Evolutionary conservation across 2,797 vertebrate species (phyloP), one percentile per base, ranked within the genome.

Genomic region (Tapera naevia): DNA sequence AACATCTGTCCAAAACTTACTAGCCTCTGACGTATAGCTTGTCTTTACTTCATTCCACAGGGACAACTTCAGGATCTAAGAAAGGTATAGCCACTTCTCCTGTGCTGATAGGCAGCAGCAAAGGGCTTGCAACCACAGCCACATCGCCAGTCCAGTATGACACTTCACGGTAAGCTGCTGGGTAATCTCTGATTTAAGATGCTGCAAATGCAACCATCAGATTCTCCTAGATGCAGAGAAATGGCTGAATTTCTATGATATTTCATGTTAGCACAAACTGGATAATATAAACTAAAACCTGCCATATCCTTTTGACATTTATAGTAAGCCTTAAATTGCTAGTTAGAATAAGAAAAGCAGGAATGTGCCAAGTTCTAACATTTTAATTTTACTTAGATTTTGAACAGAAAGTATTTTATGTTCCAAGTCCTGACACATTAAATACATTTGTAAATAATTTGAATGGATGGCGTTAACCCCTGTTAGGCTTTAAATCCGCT

Each of bases 81-180:
- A 98, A 97, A 91, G 98, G 98, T 96, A 97, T 97, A 58, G 98
- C 98, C 45, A 97, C 97, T 3, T 99, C 98, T 95, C 98, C 98
- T 76, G 91, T 89, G 48, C 88, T 94, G 92, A 76, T 96, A 58
- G 73, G 93, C 87, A 93, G 88, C 75, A 91, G 94, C 41, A 96
- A 97, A 84, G 80, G 89, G 4, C 80, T 94, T 58, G 89, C 91
- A 70, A 60, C 90, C 23, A 67, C 94, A 41, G 57, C 89, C 43
- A 35, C 86, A 7, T 97, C 97, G 10, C 95, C 94, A 27, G 72
- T 97, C 76, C 90, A 97, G 86, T 94, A 80, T 82, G 91, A 98
- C 96, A 11, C 91, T 97, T 82, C 96, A 73, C 91, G 98, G 99
- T 99, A 98, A 98, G 95, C 35, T 32, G 46, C 60, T 70, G 39